Percentiles rank a stretch among this genome's conserved stretches.
These are phyloP conservation scores for Pleuronectes platessa DNA, from an alignment of 2,113 vertebrate species.

Conservation along the genomic window DNA sequence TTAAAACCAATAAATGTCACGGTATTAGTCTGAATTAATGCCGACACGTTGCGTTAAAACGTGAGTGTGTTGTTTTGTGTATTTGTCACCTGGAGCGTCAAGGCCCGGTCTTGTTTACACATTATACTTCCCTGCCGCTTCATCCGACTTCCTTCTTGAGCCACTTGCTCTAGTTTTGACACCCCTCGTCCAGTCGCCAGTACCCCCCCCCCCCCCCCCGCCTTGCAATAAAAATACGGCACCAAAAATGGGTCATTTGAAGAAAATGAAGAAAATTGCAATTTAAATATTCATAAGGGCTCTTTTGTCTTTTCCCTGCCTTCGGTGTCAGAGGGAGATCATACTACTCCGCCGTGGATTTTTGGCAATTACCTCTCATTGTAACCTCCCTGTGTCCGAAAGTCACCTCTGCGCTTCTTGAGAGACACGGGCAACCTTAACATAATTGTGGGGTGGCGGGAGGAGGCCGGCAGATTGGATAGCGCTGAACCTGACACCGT, in stretches of 20 bases:
- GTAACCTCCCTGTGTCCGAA: constrained; percentile 69
- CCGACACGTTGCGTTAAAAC: constrained; percentile 8
- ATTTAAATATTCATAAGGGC: constrained; percentile 82
- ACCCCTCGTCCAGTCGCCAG: constrained; percentile 13
- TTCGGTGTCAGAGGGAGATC: constrained; percentile 62
- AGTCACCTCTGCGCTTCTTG: constrained; percentile 62
- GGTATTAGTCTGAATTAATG: neutral
- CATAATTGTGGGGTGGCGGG: constrained; percentile 66
- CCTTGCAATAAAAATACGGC: constrained; percentile 3
- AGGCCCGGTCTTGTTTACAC: constrained; percentile 33
- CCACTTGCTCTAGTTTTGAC: constrained; percentile 37
- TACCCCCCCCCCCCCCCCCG: neutral
- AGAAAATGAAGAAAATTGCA: constrained; percentile 78
- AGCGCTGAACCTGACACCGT: constrained; percentile 60
- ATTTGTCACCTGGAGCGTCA: constrained; percentile 21
- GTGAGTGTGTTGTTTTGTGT: neutral
- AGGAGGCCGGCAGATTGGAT: constrained; percentile 66
- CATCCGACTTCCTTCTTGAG: constrained; percentile 37
- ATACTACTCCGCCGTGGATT: constrained; percentile 75
- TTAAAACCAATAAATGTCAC: neutral
- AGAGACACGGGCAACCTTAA: constrained; percentile 59
- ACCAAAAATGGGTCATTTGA: constrained; percentile 70
- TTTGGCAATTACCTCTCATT: constrained; percentile 77
- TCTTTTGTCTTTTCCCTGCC: constrained; percentile 73
- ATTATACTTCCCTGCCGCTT: constrained; percentile 17